phyloP scores from a whole-genome alignment of 2,113 vertebrate genomes.

The Tupaia chinensis region DNA sequence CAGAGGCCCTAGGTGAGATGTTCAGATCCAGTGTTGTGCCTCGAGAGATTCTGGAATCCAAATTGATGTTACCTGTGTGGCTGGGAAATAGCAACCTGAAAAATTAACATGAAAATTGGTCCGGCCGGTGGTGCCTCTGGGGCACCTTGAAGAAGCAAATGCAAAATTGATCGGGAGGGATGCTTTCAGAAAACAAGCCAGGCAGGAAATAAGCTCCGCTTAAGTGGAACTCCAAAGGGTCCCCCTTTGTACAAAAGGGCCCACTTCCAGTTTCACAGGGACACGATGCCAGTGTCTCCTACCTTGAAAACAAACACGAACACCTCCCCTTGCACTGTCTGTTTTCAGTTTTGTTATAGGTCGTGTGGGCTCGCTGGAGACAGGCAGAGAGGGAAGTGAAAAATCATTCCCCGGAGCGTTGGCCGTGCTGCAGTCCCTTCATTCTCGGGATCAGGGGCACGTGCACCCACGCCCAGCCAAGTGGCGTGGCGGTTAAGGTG shows the following conservation, averaged over 20 bases:
- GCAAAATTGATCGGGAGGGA: background rate
- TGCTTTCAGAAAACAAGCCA: background rate
- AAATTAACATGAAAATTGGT: constrained; percentile 7
- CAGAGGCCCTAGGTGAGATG: background rate
- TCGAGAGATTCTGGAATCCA: background rate
- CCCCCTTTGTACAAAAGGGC: background rate
- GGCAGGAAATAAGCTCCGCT: background rate
- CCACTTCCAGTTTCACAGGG: background rate
- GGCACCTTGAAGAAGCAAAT: background rate
- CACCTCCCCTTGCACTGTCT: background rate
- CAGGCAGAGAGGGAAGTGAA: too few relatives aligned
- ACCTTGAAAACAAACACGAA: background rate
- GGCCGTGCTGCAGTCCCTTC: too few relatives aligned
- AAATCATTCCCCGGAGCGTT: too few relatives aligned
- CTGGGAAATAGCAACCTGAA: background rate
- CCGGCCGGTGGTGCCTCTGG: background rate
- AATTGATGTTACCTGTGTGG: background rate
- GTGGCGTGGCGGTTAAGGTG: too few relatives aligned
- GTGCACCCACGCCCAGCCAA: too few relatives aligned
- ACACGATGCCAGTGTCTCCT: background rate
- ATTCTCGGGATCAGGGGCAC: too few relatives aligned
- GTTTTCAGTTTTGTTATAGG: too few relatives aligned
- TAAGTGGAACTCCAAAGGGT: background rate
- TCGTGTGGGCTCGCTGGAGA: too few relatives aligned
- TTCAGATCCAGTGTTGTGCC: background rate